Conservation (phyloP, 2,797 vertebrate species). For the Tapera naevia region DNA sequence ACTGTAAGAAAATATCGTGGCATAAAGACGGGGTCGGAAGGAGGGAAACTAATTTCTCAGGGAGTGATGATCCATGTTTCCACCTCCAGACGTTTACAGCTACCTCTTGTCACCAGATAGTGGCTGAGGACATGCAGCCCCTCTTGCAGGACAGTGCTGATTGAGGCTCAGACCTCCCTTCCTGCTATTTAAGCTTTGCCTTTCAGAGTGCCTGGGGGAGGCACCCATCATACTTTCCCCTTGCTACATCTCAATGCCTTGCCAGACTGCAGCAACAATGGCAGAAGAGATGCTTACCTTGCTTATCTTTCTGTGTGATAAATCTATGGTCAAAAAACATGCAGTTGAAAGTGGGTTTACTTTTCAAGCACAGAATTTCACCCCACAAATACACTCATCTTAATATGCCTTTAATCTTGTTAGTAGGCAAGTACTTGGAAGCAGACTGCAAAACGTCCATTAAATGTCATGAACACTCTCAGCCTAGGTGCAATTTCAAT, state of each 20-base stretch:
- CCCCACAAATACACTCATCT: not conserved
- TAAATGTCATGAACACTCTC: not conserved
- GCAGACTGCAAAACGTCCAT: slow-evolving; percentile 6
- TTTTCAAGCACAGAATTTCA: not conserved
- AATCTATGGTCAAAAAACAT: not conserved
- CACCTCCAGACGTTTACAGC: not conserved
- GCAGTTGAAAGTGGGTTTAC: not conserved
- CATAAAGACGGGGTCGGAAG: not conserved
- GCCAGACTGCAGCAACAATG: not conserved
- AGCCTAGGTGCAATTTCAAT: slow-evolving; percentile 28
- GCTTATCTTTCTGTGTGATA: not conserved
- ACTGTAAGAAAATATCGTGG: slow-evolving; percentile 1
- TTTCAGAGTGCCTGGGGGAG: not conserved
- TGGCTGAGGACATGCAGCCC: rapidly evolving
- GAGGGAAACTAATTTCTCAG: not conserved
- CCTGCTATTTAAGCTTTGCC: not conserved
- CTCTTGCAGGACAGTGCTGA: not conserved
- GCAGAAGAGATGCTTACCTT: not conserved
- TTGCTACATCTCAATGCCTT: not conserved
- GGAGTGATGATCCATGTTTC: not conserved
- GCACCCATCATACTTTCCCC: not conserved
- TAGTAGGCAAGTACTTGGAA: slow-evolving; percentile 14
- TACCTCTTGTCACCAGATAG: not conserved
- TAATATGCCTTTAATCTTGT: slow-evolving; percentile 4
- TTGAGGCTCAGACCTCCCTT: not conserved